A percentile compares a stretch with the other conserved stretches of the same genome.
These are phyloP conservation scores for Osmerus mordax DNA, from an alignment of 2,113 vertebrate genomes.

Conservation along the genomic window DNA sequence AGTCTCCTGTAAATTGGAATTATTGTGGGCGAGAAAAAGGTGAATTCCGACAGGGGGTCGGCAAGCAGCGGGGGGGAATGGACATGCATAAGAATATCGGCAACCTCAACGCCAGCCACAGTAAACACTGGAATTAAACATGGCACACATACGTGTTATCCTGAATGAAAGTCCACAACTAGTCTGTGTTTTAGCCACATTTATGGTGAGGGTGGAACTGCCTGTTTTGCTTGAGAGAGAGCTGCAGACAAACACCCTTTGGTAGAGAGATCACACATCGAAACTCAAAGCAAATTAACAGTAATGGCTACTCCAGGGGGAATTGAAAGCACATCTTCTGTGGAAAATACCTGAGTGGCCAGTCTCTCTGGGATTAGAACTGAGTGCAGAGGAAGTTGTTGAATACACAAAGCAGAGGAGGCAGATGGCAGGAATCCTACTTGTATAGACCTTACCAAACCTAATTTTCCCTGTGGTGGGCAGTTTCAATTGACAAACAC, in stretches of 20 bases:
- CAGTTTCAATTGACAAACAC: not conserved
- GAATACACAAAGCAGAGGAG: not conserved
- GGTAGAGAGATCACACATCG: not conserved
- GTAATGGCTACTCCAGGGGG: not conserved
- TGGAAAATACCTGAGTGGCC: conserved; percentile 13
- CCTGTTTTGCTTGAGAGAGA: not conserved
- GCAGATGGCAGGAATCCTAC: not conserved
- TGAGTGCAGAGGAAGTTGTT: not conserved
- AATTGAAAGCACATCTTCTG: conserved; percentile 28
- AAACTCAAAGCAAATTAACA: not conserved
- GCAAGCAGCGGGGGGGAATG: too few species aligned
- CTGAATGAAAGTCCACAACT: too few species aligned
- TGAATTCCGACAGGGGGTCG: too few species aligned
- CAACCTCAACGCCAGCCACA: too few species aligned
- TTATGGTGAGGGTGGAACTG: not conserved
- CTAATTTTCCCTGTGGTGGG: not conserved
- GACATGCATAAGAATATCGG: too few species aligned
- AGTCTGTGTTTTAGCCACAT: too few species aligned
- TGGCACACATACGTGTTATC: too few species aligned
- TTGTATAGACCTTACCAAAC: not conserved
- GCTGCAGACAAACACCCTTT: conserved; percentile 24
- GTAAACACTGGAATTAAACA: too few species aligned
- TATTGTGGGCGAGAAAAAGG: too few species aligned
- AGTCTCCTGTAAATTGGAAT: too few species aligned
- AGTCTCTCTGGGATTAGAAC: not conserved